Base-by-base conservation (phyloP, 1,140 invertebrate genomes). In the Musca vetustissima region DNA sequence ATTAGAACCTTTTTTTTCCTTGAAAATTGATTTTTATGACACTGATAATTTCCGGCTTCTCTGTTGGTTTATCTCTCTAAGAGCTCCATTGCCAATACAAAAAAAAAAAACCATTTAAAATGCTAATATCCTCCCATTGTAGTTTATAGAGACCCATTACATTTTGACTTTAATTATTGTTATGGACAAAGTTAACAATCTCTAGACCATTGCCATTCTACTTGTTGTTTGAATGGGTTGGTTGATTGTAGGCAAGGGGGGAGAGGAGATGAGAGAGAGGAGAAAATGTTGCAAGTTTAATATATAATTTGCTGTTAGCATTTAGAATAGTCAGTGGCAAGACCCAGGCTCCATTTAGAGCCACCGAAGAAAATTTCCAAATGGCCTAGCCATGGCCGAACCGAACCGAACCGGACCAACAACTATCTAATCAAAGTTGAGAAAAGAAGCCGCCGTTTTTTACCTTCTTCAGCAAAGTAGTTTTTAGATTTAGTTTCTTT, bases 81-180 rank as follows among this genome's bases (percentile, higher is more conserved):
- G 28, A 50, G n/a, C n/a, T n/a, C n/a, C n/a, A n/a, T n/a, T 50
- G 64, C 21, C 21, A n/a, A n/a, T n/a, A n/a, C n/a, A n/a, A n/a
- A n/a, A n/a, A n/a, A 65, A 49, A 65, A 79, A 76, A 74, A 79
- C 76, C 75, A 76, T 79, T 79, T 76, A 77, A 79, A 79, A 79
- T 79, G 77, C 74, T 79, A 79, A 79, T 79, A 75, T 52, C 32
- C 36, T n/a, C n/a, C n/a, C n/a, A n/a, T 32, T 32, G 74, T 73
- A 73, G 75, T 75, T 69, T 74, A 76, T 77, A n/a, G n/a, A 79
- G 77, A 78, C 75, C 73, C 77, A 76, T 79, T 79, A 77, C 77
- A 79, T 78, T 74, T 77, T 71, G 75, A 77, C 77, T 79, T 77
- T 79, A 79, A 79, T 79, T 79, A 79, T 79, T 79, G 77, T 79